These are phyloP conservation scores for Meda fulgida DNA, from an alignment of 2,797 vertebrate genomes.

Conservation along the genomic window DNA sequence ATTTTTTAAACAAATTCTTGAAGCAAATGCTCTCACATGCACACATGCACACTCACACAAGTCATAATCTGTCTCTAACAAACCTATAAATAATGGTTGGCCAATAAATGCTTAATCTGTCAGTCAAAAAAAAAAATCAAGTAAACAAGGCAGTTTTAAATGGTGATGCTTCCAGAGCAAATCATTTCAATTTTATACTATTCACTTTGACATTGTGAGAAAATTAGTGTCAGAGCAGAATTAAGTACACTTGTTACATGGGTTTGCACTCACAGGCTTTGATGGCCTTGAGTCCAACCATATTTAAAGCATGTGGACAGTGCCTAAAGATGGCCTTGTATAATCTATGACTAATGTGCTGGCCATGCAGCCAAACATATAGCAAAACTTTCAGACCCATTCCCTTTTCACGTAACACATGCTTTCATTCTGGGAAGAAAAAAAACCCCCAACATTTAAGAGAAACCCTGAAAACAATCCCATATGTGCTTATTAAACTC, in stretches of 20 bases:
- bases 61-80: background rate
- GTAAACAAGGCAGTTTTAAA: slow-evolving; percentile 18
- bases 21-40: background rate
- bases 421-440: background rate
- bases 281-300: background rate
- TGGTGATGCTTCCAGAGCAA: background rate
- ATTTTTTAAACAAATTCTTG: background rate
- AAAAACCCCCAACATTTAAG: background rate
- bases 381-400: background rate
- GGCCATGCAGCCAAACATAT: background rate
- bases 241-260: slow-evolving; percentile 26
- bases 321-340: background rate
- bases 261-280: background rate
- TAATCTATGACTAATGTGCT: background rate
- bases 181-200: background rate
- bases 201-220: slow-evolving; percentile 18
- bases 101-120: background rate
- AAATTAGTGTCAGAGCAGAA: slow-evolving; percentile 12
- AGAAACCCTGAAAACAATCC: background rate
- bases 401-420: background rate
- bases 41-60: background rate
- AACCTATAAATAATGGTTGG: background rate
- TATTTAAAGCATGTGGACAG: background rate
- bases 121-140: background rate
- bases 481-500: background rate